These are phyloP conservation scores for Protonibea diacanthus DNA, from an alignment of 2,797 vertebrate species.

Conservation along the genomic window DNA sequence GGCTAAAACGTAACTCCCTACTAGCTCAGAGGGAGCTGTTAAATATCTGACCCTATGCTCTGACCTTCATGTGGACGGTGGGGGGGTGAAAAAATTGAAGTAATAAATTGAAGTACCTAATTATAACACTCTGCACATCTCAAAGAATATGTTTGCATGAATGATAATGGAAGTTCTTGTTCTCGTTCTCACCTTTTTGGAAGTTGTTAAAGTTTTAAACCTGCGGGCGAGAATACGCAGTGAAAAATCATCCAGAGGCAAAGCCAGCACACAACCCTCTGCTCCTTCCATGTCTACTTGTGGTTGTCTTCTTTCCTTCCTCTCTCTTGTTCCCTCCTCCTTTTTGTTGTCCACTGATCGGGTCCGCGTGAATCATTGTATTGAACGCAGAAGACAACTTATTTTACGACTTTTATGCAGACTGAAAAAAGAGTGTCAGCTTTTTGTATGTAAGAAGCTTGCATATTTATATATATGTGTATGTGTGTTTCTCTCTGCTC, in stretches of 20 bases:
- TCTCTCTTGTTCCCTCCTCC: not conserved
- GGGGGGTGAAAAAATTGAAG: not conserved
- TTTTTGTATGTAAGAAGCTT: not conserved
- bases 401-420: conserved; percentile 1
- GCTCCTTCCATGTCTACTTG: not conserved
- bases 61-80: not conserved
- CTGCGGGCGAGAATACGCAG: conserved; percentile 12
- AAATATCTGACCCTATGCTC: conserved; percentile 10
- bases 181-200: not conserved
- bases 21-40: not conserved
- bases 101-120: not conserved
- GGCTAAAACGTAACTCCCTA: not conserved
- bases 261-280: conserved; percentile 9
- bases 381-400: not conserved
- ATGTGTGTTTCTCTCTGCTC: not conserved
- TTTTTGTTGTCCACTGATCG: not conserved
- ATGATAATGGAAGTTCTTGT: not conserved
- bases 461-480: not conserved
- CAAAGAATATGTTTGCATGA: not conserved
- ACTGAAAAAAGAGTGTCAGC: not conserved
- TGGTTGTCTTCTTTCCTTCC: not conserved
- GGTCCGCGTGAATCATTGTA: not conserved
- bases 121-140: conserved; percentile 2
- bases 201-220: conserved; percentile 18
- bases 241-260: conserved; percentile 20